phyloP scores from a whole-genome alignment of 2,113 vertebrate species.

The Rhodinocichla rosea region DNA sequence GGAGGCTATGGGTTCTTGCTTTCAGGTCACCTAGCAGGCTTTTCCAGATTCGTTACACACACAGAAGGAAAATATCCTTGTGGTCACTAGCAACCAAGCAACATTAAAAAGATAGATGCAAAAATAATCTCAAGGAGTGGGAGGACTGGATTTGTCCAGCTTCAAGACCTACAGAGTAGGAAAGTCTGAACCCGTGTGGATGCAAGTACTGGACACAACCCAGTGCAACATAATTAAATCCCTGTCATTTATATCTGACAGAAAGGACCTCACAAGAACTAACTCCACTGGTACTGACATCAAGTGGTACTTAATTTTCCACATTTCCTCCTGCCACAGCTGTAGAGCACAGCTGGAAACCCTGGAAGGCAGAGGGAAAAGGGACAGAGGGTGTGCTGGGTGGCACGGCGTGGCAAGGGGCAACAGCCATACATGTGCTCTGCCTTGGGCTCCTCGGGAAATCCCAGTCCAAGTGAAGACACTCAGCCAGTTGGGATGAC shows the following conservation, averaged over 20 bases:
- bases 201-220: background rate
- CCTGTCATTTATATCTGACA: background rate
- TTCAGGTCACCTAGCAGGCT: background rate
- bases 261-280: background rate
- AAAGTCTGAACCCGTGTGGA: background rate
- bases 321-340: background rate
- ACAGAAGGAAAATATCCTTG: background rate
- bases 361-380: fast-evolving
- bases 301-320: background rate
- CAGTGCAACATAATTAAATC: background rate
- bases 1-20: background rate
- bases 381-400: fast-evolving
- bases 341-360: background rate
- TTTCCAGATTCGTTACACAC: background rate
- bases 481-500: background rate
- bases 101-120: background rate
- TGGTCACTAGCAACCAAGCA: background rate
- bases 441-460: background rate
- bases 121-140: background rate
- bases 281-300: background rate
- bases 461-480: background rate
- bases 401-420: background rate
- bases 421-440: fast-evolving
- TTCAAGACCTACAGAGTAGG: background rate
- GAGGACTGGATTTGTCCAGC: background rate